Conservation (phyloP, 2,797 vertebrate genomes). For the Paratrypauchen microcephalus region DNA sequence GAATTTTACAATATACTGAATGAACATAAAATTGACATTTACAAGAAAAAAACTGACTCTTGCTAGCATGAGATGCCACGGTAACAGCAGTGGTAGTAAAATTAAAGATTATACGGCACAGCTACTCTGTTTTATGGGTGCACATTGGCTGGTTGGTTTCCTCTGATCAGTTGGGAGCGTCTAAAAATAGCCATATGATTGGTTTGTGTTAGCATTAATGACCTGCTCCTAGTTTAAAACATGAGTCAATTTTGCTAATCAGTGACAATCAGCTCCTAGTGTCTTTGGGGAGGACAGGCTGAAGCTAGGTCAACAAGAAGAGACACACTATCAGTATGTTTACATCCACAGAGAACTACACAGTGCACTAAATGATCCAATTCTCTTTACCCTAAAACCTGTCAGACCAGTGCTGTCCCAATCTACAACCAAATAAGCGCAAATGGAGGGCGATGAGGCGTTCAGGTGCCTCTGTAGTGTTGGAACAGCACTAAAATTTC, state of each 20-base stretch:
- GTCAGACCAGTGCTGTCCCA: no score
- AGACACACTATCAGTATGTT: background rate
- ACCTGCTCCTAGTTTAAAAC: conserved; percentile 7
- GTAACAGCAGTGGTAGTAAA: background rate
- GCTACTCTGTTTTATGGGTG: background rate
- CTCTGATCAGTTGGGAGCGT: background rate
- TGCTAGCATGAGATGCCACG: background rate
- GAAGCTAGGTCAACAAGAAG: background rate
- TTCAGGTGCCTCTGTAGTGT: no score
- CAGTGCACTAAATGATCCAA: no score
- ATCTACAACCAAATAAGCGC: no score
- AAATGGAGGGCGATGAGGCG: no score
- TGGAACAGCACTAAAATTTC: no score
- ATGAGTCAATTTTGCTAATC: conserved; percentile 3
- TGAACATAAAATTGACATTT: no score
- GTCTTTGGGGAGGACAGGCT: background rate
- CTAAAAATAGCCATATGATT: conserved; percentile 4
- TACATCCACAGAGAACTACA: no score
- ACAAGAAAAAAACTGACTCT: background rate
- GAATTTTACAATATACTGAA: no score
- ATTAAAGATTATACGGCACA: background rate
- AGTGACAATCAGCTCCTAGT: background rate
- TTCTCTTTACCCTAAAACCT: no score
- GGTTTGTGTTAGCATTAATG: conserved; percentile 2
- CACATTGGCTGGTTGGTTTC: background rate